Percentiles rank a stretch among this genome's conserved stretches.
phyloP scores from a whole-genome alignment of 2,888 invertebrate genomes.

The Neria commutata region DNA sequence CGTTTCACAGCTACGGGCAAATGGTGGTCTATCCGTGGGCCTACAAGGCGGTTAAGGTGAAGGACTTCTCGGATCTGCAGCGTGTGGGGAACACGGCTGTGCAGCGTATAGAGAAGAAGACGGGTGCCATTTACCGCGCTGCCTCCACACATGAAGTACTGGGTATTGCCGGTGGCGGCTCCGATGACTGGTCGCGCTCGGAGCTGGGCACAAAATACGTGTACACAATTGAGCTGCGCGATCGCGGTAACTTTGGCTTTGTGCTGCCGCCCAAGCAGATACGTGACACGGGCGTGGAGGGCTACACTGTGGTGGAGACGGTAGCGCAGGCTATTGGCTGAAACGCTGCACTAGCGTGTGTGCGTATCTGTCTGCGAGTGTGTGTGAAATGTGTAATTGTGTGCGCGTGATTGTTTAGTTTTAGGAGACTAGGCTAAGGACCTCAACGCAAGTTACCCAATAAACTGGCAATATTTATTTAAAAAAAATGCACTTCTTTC shows the following conservation, averaged over 20 bases:
- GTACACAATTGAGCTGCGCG: constrained; percentile 56
- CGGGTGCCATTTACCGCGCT: constrained; percentile 47
- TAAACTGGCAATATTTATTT: not conserved
- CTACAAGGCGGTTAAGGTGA: constrained; percentile 53
- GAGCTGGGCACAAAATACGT: constrained; percentile 50
- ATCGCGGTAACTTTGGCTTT: constrained; percentile 54
- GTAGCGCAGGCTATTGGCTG: constrained; percentile 44
- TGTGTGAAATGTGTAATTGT: not conserved
- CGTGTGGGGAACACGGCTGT: constrained; percentile 49
- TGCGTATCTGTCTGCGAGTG: constrained; percentile 2
- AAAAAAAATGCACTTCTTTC: not conserved
- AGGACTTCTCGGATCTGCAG: constrained; percentile 45
- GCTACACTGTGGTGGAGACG: constrained; percentile 51
- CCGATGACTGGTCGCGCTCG: constrained; percentile 57
- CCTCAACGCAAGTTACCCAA: not conserved
- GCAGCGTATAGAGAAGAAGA: constrained; percentile 47
- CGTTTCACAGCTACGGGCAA: constrained; percentile 76
- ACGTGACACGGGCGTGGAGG: constrained; percentile 51
- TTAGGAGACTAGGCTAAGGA: constrained; percentile 6
- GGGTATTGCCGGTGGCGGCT: constrained; percentile 59
- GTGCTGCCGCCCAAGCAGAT: constrained; percentile 54
- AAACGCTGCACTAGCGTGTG: not conserved
- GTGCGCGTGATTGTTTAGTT: constrained; percentile 7
- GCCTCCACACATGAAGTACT: constrained; percentile 52
- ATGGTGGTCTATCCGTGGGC: constrained; percentile 58